Evolutionary conservation across 2,888 invertebrate species (phyloP).

Genomic region (Synanthedon myopaeformis): DNA sequence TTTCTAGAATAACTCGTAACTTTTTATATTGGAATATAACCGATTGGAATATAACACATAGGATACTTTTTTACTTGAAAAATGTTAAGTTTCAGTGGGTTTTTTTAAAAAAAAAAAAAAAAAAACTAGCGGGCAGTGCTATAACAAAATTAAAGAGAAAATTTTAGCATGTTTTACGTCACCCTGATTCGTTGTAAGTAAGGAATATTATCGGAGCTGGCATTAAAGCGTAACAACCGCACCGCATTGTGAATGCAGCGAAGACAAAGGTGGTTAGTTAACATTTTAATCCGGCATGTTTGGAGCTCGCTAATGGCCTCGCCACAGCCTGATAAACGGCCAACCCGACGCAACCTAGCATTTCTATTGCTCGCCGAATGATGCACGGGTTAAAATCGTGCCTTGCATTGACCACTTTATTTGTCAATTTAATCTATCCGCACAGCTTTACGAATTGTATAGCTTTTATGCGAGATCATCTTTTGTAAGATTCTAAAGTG

Average conservation of each 20-base stretch:
- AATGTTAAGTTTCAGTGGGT: no score
- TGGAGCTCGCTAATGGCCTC: slow-evolving; percentile 31
- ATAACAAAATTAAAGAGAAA: no score
- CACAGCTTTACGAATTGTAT: no score
- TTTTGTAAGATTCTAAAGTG: no score
- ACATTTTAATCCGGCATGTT: slow-evolving; percentile 48
- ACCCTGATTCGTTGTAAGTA: background rate
- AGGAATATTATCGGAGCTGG: background rate
- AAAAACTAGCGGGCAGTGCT: no score
- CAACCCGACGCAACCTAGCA: background rate
- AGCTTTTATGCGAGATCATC: no score
- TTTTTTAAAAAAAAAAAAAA: no score
- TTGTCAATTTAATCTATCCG: background rate
- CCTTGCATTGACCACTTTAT: background rate
- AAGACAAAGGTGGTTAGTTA: slow-evolving; percentile 40
- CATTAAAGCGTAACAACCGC: background rate
- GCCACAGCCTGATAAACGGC: slow-evolving; percentile 32
- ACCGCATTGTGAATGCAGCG: background rate
- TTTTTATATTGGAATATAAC: no score
- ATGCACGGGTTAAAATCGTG: background rate
- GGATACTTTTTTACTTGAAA: no score
- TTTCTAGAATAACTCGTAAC: no score
- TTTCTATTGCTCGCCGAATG: background rate
- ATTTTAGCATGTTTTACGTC: background rate
- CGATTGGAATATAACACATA: no score